These are phyloP conservation scores for Helogale parvula DNA, from an alignment of 2,113 vertebrate species.

Conservation along the genomic window DNA sequence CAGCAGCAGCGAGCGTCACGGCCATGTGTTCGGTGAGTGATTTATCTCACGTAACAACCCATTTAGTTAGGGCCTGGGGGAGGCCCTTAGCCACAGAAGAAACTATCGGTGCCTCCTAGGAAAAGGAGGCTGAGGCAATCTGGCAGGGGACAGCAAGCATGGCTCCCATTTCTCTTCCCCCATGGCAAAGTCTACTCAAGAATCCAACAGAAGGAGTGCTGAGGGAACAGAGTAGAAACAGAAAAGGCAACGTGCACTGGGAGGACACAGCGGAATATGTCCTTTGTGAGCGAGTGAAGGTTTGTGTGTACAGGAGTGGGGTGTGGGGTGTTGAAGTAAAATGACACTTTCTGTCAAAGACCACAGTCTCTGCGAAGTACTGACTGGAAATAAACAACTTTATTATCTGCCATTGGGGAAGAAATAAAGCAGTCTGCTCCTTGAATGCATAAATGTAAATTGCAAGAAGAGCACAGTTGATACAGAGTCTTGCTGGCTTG, in stretches of 20 bases:
- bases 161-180: background rate
- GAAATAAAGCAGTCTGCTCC: slow-evolving; percentile 47
- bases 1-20: background rate
- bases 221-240: slow-evolving; percentile 38
- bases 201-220: slow-evolving; percentile 17
- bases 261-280: background rate
- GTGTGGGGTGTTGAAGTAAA: background rate
- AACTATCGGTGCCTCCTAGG: background rate
- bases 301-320: background rate
- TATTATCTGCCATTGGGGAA: slow-evolving; percentile 40
- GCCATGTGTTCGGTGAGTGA: background rate
- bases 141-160: background rate
- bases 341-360: slow-evolving; percentile 38
- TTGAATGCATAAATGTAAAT: slow-evolving; percentile 53
- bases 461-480: slow-evolving; percentile 1
- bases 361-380: slow-evolving; percentile 21
- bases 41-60: background rate
- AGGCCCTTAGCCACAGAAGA: background rate
- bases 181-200: slow-evolving; percentile 39
- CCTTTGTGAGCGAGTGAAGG: slow-evolving; percentile 12
- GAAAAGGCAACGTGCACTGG: background rate
- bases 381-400: slow-evolving; percentile 47
- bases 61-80: slow-evolving; percentile 1
- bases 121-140: background rate
- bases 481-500: background rate